Conservation (phyloP, 2,113 vertebrate genomes). For the Pycnonotus jocosus region DNA sequence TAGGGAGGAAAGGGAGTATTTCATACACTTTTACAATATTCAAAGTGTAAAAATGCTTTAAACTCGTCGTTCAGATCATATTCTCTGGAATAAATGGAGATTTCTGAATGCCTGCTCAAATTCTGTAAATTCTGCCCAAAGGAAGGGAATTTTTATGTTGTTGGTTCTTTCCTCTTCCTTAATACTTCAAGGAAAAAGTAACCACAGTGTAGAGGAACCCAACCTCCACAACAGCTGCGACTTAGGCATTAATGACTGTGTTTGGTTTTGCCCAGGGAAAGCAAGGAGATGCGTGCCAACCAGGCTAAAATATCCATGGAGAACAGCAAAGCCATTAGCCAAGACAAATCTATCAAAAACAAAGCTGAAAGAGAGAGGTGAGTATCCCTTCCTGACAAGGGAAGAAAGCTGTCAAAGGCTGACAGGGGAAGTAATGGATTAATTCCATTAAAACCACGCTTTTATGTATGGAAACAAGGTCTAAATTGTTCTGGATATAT, state of each 20-base stretch:
- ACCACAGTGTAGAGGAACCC: neutral
- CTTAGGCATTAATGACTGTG: neutral
- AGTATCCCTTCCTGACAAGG: neutral
- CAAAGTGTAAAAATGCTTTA: neutral
- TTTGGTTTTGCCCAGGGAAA: conserved; percentile 78
- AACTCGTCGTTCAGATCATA: neutral
- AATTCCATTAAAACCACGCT: neutral
- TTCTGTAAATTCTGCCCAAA: neutral
- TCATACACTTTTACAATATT: neutral
- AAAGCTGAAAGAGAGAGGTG: conserved; percentile 98
- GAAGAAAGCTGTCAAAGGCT: neutral
- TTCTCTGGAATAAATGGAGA: neutral
- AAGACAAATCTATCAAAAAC: conserved; percentile 98
- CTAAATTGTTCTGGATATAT: neutral
- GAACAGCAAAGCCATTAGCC: conserved; percentile 98
- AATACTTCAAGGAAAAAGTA: neutral
- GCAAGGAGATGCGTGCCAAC: conserved; percentile 97
- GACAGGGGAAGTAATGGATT: neutral
- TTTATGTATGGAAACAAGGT: neutral
- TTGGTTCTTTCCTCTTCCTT: neutral
- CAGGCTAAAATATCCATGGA: conserved; percentile 99
- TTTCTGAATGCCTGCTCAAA: neutral
- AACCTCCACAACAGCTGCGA: neutral
- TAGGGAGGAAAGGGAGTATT: neutral
- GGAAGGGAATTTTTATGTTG: neutral